These are phyloP conservation scores for Eunapius fragilis DNA, from an alignment of 37 sponge, comb jelly and placozoan genomes.

Conservation along the genomic window DNA sequence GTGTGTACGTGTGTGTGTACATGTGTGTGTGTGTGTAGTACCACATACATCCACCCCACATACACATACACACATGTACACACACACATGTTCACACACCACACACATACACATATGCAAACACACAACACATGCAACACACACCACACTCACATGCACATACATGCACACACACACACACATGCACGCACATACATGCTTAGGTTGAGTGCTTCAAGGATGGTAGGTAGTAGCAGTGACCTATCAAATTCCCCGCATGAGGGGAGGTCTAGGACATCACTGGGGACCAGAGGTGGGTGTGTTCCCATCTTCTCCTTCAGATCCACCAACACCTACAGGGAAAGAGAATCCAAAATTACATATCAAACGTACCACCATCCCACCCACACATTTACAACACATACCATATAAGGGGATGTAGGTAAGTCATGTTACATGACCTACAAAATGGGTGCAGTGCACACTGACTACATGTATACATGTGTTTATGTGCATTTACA, in stretches of 20 bases:
- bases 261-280: not conserved
- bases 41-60: not conserved
- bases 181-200: not conserved
- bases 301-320: not conserved
- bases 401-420: too few relatives aligned
- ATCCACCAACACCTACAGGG: not conserved
- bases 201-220: not conserved
- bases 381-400: not conserved
- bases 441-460: too few relatives aligned
- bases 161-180: not conserved
- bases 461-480: too few relatives aligned
- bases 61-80: not conserved
- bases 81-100: not conserved
- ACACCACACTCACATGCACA: too few relatives aligned
- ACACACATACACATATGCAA: not conserved
- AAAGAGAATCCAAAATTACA: not conserved
- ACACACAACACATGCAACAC: too few relatives aligned
- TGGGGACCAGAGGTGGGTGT: not conserved
- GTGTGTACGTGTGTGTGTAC: not conserved
- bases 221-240: not conserved
- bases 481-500: too few relatives aligned
- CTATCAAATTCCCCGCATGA: not conserved
- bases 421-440: too few relatives aligned
- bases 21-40: not conserved
- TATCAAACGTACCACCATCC: not conserved